Conservation (phyloP, 2,113 vertebrate genomes). For the Acanthochromis polyacanthus region DNA sequence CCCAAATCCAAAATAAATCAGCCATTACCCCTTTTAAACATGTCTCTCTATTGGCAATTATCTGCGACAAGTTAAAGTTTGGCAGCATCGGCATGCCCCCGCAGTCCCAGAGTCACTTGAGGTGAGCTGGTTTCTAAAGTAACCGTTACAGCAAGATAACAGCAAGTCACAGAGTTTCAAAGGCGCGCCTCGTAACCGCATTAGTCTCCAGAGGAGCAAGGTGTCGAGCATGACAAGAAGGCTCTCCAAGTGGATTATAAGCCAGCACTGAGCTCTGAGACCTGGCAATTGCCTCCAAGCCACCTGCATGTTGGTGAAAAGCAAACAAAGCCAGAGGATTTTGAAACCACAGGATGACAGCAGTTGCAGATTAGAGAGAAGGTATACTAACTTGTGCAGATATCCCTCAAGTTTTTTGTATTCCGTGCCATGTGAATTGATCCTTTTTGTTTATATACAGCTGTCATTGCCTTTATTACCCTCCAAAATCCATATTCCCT, state of each 20-base stretch:
- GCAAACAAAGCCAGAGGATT: slow-evolving; percentile 37
- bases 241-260: slow-evolving; percentile 68
- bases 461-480: slow-evolving; percentile 6
- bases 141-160: slow-evolving; percentile 65
- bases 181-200: slow-evolving; percentile 63
- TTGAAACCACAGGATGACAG: slow-evolving; percentile 19
- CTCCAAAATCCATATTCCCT: slow-evolving; percentile 3
- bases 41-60: slow-evolving; percentile 10
- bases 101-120: slow-evolving; percentile 54
- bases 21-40: slow-evolving; percentile 6
- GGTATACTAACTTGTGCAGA: background rate
- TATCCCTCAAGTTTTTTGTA: slow-evolving; percentile 1
- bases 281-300: slow-evolving; percentile 46
- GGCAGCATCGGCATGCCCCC: slow-evolving; percentile 50
- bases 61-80: slow-evolving; percentile 32
- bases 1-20: slow-evolving; percentile 14
- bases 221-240: slow-evolving; percentile 65
- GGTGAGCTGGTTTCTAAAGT: slow-evolving; percentile 69
- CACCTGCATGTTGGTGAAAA: slow-evolving; percentile 48
- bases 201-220: slow-evolving; percentile 58
- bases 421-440: slow-evolving; percentile 41
- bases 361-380: slow-evolving; percentile 39
- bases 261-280: slow-evolving; percentile 32
- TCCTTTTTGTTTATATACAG: slow-evolving; percentile 57
- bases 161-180: slow-evolving; percentile 65